Base-by-base conservation (phyloP, 2,113 vertebrate genomes). In the Genyomyrus donnyi region DNA sequence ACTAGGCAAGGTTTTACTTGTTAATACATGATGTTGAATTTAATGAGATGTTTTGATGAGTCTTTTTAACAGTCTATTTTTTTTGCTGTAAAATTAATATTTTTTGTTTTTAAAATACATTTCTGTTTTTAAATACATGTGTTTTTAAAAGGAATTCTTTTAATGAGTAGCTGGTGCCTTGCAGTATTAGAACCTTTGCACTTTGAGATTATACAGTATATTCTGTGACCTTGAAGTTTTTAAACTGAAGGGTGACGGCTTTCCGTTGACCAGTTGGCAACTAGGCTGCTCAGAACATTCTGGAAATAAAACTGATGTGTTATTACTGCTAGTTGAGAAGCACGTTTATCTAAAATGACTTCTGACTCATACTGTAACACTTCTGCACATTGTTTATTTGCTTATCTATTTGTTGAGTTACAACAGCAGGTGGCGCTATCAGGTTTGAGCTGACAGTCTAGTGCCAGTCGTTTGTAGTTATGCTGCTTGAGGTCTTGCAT, bases 161-260 rank as follows among this genome's bases (percentile, higher is more conserved):
- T 58, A 92, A 91, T 92, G 87, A 89, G 92, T 96, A 95, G 95
- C 92, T 92, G 93, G 94, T 95, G 95, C 95, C 94, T 95, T 95
- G 93, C 94, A 96, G 95, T 96, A 95, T 96, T 95, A 94, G 92
- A 94, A 62, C 92, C 90, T 58, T 92, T 93, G 94, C 94, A 96
- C 94, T 95, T 95, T 93, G 74, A 39, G 70, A 80, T 42, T 80
- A 42, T 17, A 80, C 15, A 42, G 35, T 80, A 19, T 80, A 94
- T 52, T 45, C n/a, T 21, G 21, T 17, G 58, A 85, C 21, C 45
- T 87, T 53, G 85, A 10, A 87, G 24, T 52, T 1, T 52, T 49
- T 35, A 31, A 53, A 52, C 85, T 49, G 83, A 13, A 85, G 42
- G 83, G 13, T 13, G 48, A 19, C 1, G 35, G 15, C 15, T 1